A percentile compares a stretch with the other conserved stretches of the same genome.
Evolutionary conservation across 1,140 invertebrate species (phyloP).

Genomic region (Acyrthosiphon pisum): DNA sequence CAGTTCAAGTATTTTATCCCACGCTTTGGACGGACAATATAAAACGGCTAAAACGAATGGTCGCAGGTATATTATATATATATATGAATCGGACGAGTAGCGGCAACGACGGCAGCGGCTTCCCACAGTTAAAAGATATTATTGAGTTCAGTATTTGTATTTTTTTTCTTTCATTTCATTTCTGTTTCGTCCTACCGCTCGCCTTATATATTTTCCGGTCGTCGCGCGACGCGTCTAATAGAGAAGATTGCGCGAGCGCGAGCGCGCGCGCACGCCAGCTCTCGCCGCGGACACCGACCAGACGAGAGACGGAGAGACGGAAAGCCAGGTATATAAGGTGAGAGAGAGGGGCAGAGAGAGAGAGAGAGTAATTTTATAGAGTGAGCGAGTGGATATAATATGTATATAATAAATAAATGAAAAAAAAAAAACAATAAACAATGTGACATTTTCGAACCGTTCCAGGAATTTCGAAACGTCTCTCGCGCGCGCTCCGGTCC

Average conservation of each 20-base stretch:
- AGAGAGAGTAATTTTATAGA: background rate
- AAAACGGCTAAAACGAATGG: slow-evolving; percentile 32
- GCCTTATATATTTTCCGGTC: background rate
- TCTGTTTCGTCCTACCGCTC: slow-evolving; percentile 32
- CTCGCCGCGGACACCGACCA: background rate
- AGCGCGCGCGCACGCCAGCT: background rate
- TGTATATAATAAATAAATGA: background rate
- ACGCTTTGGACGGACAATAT: slow-evolving; percentile 52
- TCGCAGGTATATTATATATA: background rate
- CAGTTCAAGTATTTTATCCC: slow-evolving; percentile 49
- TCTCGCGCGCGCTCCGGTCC: slow-evolving; percentile 15
- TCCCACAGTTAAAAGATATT: slow-evolving; percentile 55
- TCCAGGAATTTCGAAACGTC: slow-evolving; percentile 55
- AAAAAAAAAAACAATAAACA: slow-evolving; percentile 48
- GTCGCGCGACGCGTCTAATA: background rate
- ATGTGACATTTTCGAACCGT: slow-evolving; percentile 56
- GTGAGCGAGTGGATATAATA: background rate
- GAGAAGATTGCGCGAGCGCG: background rate
- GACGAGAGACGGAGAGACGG: background rate
- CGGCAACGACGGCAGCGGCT: slow-evolving; percentile 14
- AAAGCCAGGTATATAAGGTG: background rate
- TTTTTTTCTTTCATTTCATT: background rate
- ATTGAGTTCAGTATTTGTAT: slow-evolving; percentile 47
- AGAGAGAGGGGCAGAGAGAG: background rate
- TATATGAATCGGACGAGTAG: background rate